phyloP scores from a whole-genome alignment of 2,797 vertebrate genomes.

The Melanotaenia parkinsoni region DNA sequence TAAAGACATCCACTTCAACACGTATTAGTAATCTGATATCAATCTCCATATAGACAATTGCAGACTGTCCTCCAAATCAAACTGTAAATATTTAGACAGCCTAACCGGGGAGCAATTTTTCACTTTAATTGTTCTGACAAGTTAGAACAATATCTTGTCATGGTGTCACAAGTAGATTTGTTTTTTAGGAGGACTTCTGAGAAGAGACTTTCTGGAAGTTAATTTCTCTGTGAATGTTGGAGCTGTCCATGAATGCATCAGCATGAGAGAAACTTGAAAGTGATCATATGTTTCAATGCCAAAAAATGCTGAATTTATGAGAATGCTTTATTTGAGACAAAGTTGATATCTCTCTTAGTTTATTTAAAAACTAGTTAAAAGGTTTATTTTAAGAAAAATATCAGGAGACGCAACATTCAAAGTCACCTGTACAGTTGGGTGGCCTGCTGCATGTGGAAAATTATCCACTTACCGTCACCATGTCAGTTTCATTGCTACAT shows the following conservation, averaged over 20 bases:
- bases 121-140: background rate
- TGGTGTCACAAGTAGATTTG: background rate
- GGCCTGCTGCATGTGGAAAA: constrained; percentile 37
- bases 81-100: background rate
- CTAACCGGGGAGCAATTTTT: background rate
- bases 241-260: background rate
- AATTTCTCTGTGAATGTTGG: too few relatives aligned
- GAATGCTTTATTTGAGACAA: background rate
- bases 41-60: background rate
- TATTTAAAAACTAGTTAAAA: background rate
- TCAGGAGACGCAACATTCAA: background rate
- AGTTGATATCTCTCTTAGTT: too few relatives aligned
- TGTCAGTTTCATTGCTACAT: constrained; percentile 17
- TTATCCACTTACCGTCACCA: constrained; percentile 3
- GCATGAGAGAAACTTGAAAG: background rate
- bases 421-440: constrained; percentile 35
- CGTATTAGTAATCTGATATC: background rate
- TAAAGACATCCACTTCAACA: background rate
- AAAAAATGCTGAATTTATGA: background rate
- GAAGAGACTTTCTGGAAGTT: too few relatives aligned
- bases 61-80: background rate
- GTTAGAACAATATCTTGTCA: background rate
- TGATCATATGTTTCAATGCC: background rate
- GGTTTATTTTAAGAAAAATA: background rate
- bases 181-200: background rate